A percentile compares a stretch with the other conserved stretches of the same genome.
phyloP scores from a whole-genome alignment of 92 coral and sea anemone genomes.

The Parazoanthus darwini region DNA sequence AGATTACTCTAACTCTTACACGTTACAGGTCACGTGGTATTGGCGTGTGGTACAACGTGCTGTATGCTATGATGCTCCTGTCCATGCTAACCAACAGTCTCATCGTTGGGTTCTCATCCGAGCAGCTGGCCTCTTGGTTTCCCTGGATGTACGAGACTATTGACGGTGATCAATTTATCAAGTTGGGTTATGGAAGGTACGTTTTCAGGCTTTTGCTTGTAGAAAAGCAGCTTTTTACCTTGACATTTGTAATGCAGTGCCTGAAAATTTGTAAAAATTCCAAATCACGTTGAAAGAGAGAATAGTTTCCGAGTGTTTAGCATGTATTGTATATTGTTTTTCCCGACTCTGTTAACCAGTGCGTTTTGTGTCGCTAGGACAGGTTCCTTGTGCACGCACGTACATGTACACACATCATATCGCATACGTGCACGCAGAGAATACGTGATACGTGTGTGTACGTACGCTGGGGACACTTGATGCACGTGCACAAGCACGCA shows the following conservation, averaged over 20 bases:
- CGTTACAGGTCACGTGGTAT: conserved; percentile 78
- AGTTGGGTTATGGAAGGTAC: conserved; percentile 93
- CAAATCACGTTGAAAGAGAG: not conserved
- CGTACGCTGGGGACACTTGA: no score
- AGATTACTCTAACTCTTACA: no score
- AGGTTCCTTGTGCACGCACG: not conserved
- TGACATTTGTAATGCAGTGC: no score
- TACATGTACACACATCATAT: not conserved
- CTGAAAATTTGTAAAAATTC: not conserved
- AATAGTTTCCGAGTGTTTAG: no score
- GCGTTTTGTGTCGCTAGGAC: not conserved
- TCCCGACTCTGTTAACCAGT: not conserved
- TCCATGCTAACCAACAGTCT: conserved; percentile 98
- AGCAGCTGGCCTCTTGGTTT: conserved; percentile 96
- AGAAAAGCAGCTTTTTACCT: not conserved
- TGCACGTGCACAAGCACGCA: no score
- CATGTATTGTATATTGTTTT: no score
- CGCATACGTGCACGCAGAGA: not conserved
- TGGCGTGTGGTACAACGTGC: conserved; percentile 96
- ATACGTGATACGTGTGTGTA: not conserved
- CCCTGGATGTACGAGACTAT: conserved; percentile 99
- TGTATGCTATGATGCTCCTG: conserved; percentile 91
- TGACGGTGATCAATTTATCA: conserved; percentile 93
- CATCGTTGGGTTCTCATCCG: conserved; percentile 97
- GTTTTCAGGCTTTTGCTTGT: not conserved